Base-by-base conservation (phyloP, 1,140 invertebrate genomes). In the Drosophila obscura region DNA sequence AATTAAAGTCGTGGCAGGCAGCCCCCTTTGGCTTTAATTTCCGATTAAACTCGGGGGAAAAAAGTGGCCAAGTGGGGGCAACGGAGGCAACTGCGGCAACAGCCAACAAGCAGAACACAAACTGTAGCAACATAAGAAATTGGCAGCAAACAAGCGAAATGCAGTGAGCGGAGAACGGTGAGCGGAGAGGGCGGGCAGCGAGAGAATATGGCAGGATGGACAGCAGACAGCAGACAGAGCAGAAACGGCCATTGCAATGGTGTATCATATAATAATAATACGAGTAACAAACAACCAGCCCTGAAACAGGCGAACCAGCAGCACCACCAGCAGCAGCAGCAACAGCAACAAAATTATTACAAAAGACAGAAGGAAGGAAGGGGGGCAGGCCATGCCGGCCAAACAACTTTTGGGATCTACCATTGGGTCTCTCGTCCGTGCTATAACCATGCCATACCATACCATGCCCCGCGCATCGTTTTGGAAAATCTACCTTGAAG, bases 401-500 rank as follows among this genome's bases (percentile, higher is more conserved):
- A 85, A 80, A 75, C 72, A 56, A 62, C 72, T 74, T 74, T 75
- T 11, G 64, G 71, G 46, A 50, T 74, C 71, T 74, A 65, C 72
- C 72, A 75, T 75, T 75, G 72, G 72, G 35, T 5, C 35, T 39
- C 35, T 39, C 35, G 35, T 55, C 71, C 39, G 44, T 16, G 19
- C n/a, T 44, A 26, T 9, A 24, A 4, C 55, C 26, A n/a, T 26
- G 8, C 11, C 8, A 28, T 15, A 6, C 56, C 16, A 9, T 0
- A 4, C 13, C 56, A 66, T 73, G 65, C 77, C 73, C 65, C 77
- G 73, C 78, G 74, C 89, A 91, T 91, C 89, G 82, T 91, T 91
- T 91, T 91, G 89, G 89, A 91, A 91, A 91, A 91, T 91, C 89
- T 91, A 91, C 89, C 89, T 91, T 83, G 81, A 91, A 91, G 89